These are phyloP conservation scores for Chironomus striatipennis DNA, from an alignment of 1,140 invertebrate genomes.

Conservation along the genomic window DNA sequence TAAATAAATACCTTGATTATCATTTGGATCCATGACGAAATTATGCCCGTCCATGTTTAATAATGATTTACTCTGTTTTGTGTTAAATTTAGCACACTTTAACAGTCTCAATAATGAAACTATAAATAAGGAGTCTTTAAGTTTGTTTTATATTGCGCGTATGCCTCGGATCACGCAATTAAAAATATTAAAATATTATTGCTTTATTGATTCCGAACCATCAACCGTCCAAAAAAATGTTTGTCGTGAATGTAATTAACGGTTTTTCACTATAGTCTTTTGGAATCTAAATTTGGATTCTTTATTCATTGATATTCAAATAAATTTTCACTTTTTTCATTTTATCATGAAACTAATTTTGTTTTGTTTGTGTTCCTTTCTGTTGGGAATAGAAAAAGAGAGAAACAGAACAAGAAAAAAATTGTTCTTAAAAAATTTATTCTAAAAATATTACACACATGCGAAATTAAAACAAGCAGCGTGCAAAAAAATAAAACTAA, in stretches of 20 bases:
- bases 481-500: not conserved
- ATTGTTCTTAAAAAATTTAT: slow-evolving; percentile 2
- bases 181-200: not conserved
- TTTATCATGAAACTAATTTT: too few relatives aligned
- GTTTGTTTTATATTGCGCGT: not conserved
- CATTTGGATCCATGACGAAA: not conserved
- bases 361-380: too few relatives aligned
- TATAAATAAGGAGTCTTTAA: not conserved
- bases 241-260: too few relatives aligned
- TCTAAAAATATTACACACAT: not conserved
- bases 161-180: not conserved
- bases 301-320: not conserved
- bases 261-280: not conserved
- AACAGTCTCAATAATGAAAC: not conserved
- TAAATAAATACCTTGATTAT: slow-evolving; percentile 1
- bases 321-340: not conserved
- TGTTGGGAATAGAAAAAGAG: too few relatives aligned
- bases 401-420: not conserved
- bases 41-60: not conserved
- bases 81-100: not conserved
- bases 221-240: too few relatives aligned
- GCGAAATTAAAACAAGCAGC: slow-evolving; percentile 3
- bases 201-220: not conserved
- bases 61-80: not conserved
- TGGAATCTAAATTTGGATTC: not conserved